Conservation (phyloP, 2,797 vertebrate genomes). For the Centropyge bicolor region DNA sequence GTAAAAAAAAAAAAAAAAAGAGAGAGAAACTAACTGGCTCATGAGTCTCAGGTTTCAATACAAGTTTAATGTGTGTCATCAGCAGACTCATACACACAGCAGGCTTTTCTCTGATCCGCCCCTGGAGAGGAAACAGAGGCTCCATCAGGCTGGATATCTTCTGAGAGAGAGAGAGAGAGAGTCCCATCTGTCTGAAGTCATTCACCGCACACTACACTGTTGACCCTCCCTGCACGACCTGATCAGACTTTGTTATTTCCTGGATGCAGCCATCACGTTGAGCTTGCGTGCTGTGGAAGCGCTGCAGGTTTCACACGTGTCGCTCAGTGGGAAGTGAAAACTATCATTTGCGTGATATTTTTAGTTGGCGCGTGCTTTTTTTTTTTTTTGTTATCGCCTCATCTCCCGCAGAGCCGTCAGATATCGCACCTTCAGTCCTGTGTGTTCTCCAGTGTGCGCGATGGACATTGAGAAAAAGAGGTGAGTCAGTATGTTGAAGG, state of each 20-base stretch:
- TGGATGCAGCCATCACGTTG: neutral
- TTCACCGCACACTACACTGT: neutral
- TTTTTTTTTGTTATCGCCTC: neutral
- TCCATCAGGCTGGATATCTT: neutral
- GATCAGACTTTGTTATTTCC: neutral
- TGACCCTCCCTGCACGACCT: neutral
- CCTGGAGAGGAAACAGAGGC: conserved; percentile 38
- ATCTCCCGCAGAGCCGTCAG: neutral
- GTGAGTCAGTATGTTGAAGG: conserved; percentile 6
- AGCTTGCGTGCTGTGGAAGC: neutral
- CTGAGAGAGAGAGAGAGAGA: neutral
- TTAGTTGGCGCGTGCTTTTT: neutral
- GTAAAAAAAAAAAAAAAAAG: no score
- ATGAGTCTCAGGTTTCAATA: neutral
- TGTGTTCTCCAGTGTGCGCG: neutral
- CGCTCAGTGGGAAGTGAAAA: neutral
- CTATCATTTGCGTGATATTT: neutral
- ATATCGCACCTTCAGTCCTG: no score
- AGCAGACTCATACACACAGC: conserved; percentile 10
- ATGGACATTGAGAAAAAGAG: neutral
- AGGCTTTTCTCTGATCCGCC: conserved; percentile 25
- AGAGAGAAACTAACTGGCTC: neutral
- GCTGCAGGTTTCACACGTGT: no score
- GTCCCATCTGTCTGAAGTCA: conserved; percentile 22
- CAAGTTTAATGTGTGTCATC: conserved; percentile 25